Base-by-base conservation (phyloP, 2,888 invertebrate genomes). In the Prosapia bicincta region DNA sequence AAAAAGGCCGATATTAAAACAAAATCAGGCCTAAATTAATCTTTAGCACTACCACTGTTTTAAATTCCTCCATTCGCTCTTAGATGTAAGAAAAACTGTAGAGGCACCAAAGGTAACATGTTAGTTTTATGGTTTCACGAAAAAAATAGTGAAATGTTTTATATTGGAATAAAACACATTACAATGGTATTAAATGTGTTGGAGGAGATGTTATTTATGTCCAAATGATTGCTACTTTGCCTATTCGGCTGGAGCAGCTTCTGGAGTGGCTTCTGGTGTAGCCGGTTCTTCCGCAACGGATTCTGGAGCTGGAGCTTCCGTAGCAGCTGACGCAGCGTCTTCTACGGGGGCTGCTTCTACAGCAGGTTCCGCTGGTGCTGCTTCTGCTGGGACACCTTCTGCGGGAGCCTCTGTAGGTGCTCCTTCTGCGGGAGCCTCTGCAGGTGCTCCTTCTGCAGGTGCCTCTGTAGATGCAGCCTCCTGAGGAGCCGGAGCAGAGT, bases 281-380 rank as follows among this genome's bases (percentile, higher is more conserved):
- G 5, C 20, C 7, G 54, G 54, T 54, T 54, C 54, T 54, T 54
- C 54, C 3, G 20, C 54, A 5, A 54, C 54, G 2, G 54, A 20
- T 54, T 54, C 54, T 20, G 54, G 20, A 20, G 54, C 54, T n/a
- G 54, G 54, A 13, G 54, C 20, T 20, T 54, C 54, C 20, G 54
- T 2, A 20, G 54, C 54, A n/a, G 54, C 88, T 83, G 75, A 78
- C 76, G 75, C 75, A 70, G 76, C 76, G 32, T 72, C 79, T 23
- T 77, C 70, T 70, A 68, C 76, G 30, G 74, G 77, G 6, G 82
- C 83, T 43, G 82, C 83, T 43, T 79, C 82, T 81, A 91, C 91
- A 0, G 90, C 90, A 81, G 88, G 88, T 85, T 86, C 88, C 83
- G 86, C 87, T 5, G 89, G 89, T 66, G 89, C 88, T 83, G 76